Conservation (phyloP, 2,113 vertebrate genomes). For the Pachypanchax playfairii region DNA sequence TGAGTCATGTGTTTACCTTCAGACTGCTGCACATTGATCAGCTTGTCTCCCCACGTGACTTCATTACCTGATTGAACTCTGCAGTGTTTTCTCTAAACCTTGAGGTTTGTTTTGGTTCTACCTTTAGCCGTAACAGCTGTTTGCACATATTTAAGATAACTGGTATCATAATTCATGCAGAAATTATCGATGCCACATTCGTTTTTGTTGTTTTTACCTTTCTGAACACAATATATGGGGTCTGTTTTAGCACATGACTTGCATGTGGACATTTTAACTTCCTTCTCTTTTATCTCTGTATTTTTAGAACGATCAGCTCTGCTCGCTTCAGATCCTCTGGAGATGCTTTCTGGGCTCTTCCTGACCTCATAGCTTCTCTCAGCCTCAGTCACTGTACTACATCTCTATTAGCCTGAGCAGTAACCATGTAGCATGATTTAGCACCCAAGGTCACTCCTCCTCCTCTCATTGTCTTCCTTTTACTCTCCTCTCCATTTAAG, state of each 20-base stretch:
- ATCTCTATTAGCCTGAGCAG: constrained; percentile 65
- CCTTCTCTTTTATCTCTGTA: not conserved
- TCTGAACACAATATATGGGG: not conserved
- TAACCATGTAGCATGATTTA: constrained; percentile 58
- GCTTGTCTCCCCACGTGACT: no score
- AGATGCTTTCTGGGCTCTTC: constrained; percentile 8
- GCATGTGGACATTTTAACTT: not conserved
- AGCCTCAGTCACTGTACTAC: constrained; percentile 27
- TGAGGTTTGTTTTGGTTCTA: no score
- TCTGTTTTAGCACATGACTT: not conserved
- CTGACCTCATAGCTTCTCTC: constrained; percentile 39
- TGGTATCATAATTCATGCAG: no score
- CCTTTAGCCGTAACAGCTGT: no score
- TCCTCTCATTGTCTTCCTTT: constrained; percentile 17
- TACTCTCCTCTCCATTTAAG: constrained; percentile 7
- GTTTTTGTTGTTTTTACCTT: not conserved
- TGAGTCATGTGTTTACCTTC: no score
- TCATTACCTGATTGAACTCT: no score
- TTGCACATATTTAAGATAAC: no score
- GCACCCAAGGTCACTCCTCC: constrained; percentile 63
- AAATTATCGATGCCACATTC: no score
- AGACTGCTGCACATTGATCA: no score
- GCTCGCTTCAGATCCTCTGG: constrained; percentile 25
- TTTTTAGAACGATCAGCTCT: constrained; percentile 28
- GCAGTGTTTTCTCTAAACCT: no score